These are phyloP conservation scores for Elachura formosa DNA, from an alignment of 2,113 vertebrate genomes.

Conservation along the genomic window DNA sequence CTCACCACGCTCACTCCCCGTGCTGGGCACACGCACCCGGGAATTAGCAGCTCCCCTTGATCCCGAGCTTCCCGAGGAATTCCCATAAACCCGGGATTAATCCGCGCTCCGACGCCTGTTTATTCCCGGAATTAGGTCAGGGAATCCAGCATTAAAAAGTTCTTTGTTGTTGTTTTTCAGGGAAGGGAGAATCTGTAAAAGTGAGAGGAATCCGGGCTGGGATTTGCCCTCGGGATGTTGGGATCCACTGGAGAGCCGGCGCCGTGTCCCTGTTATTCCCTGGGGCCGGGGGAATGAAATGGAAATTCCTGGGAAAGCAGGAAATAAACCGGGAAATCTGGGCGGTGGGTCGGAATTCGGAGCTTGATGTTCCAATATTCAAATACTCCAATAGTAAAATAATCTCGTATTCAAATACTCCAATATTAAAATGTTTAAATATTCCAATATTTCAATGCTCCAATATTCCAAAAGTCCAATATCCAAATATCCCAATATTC, in stretches of 20 bases:
- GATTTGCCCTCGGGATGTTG: background rate
- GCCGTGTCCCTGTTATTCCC: background rate
- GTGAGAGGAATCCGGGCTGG: background rate
- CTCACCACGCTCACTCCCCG: background rate
- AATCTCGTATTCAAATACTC: no score
- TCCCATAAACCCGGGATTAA: background rate
- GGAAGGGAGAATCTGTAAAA: background rate
- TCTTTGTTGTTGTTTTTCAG: background rate
- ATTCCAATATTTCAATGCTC: no score
- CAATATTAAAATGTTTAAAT: no score
- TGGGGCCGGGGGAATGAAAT: background rate
- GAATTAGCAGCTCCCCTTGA: background rate
- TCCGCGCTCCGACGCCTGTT: background rate
- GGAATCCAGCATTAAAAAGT: background rate
- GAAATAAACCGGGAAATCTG: background rate
- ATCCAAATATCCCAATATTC: no score
- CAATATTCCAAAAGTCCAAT: no score
- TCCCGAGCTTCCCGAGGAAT: background rate
- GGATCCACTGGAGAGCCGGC: background rate
- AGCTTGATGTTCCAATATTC: background rate
- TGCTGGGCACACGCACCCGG: background rate
- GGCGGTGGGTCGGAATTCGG: rapidly evolving
- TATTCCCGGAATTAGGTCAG: background rate
- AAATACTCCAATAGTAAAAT: no score
- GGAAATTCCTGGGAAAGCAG: background rate